Base-by-base conservation (phyloP, 2,797 vertebrate genomes). In the Prionace glauca region DNA sequence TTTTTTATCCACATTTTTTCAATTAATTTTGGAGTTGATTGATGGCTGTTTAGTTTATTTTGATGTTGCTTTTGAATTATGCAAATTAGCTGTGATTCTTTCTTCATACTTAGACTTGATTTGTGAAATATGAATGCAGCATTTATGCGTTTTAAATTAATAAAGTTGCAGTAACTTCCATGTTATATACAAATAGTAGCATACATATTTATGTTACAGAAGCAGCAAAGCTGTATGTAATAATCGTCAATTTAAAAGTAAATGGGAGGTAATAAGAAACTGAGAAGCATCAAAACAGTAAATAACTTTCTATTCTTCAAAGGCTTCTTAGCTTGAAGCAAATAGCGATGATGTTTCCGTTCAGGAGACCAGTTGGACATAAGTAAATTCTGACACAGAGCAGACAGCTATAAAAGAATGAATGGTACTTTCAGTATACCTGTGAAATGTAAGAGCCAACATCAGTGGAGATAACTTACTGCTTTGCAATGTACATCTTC, bases 351-450 rank as follows among this genome's bases (percentile, higher is more conserved):
- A 3, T 45, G 74, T 50, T 91, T 91, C n/a, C 88, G 16, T 91
- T 91, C 26, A 65, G 29, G 56, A 91, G 71, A n/a, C 7, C 41
- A 77, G 26, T 72, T 74, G 36, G 4, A 36, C 2, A 26, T 72
- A 72, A 77, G 10, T 95, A 77, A 56, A 95, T 74, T 95, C 71
- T 77, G 24, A 56, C 41, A 94, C 71, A 95, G 93, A 95, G 8
- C 26, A 72, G 71, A 77, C 22, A 74, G 5, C 5, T 56, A 60
- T 77, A 95, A 95, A 60, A n/a, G 8, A 95, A 56, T 77, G 45
- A 56, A 8, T n/a, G 71, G 24, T 56, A 77, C 93, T 95, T 95
- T 74, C 45, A 95, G 16, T 56, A 95, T 71, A 95, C 50, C 29
- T 56, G 71, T 60, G 50, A 77, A 90, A n/a, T 91, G 3, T 65